Percentiles rank a stretch among this genome's conserved stretches.
These are phyloP conservation scores for Ceriagrion tenellum DNA, from an alignment of 2,888 invertebrate species.

Conservation along the genomic window DNA sequence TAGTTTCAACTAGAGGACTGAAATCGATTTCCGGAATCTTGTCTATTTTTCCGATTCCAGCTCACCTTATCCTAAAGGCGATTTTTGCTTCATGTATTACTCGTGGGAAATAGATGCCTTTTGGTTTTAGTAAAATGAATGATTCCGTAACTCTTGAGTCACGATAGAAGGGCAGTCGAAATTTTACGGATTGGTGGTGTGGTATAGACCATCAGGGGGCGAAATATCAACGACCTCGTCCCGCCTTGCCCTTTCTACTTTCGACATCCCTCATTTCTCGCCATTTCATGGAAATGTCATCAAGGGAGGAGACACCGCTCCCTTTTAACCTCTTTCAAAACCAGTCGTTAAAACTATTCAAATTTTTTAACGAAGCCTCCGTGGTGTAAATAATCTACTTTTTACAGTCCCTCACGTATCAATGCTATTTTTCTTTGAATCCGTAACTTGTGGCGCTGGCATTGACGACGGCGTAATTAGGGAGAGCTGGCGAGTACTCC, in stretches of 20 bases:
- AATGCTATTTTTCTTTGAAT: background rate
- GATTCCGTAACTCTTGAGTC: background rate
- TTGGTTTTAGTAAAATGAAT: background rate
- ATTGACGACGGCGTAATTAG: background rate
- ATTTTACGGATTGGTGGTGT: background rate
- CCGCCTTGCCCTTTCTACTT: background rate
- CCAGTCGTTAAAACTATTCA: background rate
- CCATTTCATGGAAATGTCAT: background rate
- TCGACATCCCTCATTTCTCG: background rate
- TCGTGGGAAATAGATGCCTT: background rate
- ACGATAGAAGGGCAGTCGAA: background rate
- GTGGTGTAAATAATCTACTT: background rate
- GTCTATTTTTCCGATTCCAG: too few species aligned
- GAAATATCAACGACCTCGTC: background rate
- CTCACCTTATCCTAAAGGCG: too few species aligned
- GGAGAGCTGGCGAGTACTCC: background rate
- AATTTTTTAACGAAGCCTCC: background rate
- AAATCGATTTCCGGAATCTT: too few species aligned
- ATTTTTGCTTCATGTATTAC: too few species aligned
- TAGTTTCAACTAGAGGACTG: too few species aligned
- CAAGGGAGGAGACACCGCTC: background rate
- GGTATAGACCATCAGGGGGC: background rate
- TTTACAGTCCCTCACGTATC: background rate
- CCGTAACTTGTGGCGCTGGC: background rate
- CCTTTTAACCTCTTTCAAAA: background rate